Evolutionary conservation across 2,888 invertebrate genomes (phyloP), one percentile per base, ranked within the genome.

Genomic region (Ormyrus labotus): DNA sequence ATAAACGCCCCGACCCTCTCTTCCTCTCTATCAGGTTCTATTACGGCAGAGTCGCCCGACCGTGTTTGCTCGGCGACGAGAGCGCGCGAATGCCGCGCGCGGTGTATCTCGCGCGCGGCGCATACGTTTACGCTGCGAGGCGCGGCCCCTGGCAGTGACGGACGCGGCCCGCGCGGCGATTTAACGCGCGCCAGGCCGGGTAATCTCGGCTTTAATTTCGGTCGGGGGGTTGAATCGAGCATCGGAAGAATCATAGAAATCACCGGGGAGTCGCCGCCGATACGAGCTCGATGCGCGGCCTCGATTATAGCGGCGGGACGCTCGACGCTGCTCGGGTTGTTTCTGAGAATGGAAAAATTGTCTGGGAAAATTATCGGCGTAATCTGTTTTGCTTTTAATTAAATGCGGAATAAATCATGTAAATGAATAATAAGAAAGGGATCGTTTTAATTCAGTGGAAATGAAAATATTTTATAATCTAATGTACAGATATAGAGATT

Each of bases 121-220:
- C 63, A 51, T 73, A 55, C 47, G 47, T 63, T 45, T 60, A 55
- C 6, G 9, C 19, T 7, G 34, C 34, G 34, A 19, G 19, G 19
- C 60, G 9, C 58, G 57, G n/a, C 9, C 53, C n/a, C 11, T 19
- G 71, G 48, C 3, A 45, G 53, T 45, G 57, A 48, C 55, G 10
- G 58, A 74, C 55, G 57, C 47, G 57, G 10, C 11, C 34, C 34
- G 60, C 19, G 45, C 85, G 85, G 83, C 87, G 86, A 87, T 88
- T 88, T 88, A 87, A 88, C 86, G 85, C 86, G 85, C 84, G 82
- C 81, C 19, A 19, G 85, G 80, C 84, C 84, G 83, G 85, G 86
- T 88, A 88, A 88, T 88, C 88, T 87, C 87, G 86, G 88, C 84
- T 88, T 88, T 88, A 87, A 88, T 88, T 87, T 88, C 84, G 86